These are phyloP conservation scores for Perca flavescens DNA, from an alignment of 2,113 vertebrate species.

Conservation along the genomic window DNA sequence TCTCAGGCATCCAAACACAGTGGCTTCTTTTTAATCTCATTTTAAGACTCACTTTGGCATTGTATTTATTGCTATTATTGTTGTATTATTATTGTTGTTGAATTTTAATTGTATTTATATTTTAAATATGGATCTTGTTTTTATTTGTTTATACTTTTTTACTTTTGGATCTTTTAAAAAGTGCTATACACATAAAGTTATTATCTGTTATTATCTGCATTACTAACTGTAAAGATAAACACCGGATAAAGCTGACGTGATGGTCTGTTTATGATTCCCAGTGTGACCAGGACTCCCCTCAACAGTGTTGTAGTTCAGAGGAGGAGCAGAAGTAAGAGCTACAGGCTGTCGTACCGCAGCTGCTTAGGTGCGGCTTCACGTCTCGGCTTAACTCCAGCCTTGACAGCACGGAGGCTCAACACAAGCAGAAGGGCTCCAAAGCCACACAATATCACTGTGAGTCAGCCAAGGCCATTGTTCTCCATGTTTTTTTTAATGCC, in stretches of 20 bases:
- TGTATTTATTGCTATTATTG: no score
- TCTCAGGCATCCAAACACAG: no score
- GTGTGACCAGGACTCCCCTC: conserved; percentile 51
- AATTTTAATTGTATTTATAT: no score
- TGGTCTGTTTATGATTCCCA: conserved; percentile 17
- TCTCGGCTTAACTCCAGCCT: conserved; percentile 45
- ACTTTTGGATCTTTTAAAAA: no score
- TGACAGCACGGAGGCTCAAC: conserved; percentile 59
- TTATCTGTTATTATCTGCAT: neutral
- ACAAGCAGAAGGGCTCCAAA: conserved; percentile 59
- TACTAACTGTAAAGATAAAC: neutral
- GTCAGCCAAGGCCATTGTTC: neutral
- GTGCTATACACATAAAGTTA: no score
- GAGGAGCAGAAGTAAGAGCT: conserved; percentile 65
- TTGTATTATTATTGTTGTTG: no score
- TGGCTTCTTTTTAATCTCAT: no score
- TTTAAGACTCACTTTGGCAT: no score
- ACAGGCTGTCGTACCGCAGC: conserved; percentile 68
- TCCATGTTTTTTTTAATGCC: neutral
- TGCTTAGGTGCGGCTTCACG: conserved; percentile 52
- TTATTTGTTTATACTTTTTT: no score
- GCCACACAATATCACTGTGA: conserved; percentile 53
- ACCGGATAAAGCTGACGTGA: neutral
- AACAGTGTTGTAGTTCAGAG: conserved; percentile 31
- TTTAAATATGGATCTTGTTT: no score